These are phyloP conservation scores for Orchesella flavescens DNA, from an alignment of 2,888 invertebrate species.

Conservation along the genomic window DNA sequence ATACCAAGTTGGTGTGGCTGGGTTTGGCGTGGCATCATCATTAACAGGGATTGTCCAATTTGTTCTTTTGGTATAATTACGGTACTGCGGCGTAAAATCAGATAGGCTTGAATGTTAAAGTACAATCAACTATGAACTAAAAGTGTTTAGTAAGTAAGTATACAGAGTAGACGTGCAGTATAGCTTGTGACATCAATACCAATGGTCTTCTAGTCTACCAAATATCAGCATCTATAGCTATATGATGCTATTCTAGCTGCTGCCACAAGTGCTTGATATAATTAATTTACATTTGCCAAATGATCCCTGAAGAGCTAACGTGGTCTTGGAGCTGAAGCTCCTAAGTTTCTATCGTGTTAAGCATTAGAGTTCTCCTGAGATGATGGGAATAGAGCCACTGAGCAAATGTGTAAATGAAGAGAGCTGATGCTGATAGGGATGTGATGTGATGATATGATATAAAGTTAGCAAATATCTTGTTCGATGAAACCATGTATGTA, in stretches of 20 bases:
- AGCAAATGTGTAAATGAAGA: constrained; percentile 15
- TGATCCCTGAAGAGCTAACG: constrained; percentile 56
- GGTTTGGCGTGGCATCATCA: too few species aligned
- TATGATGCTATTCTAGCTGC: too few species aligned
- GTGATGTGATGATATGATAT: background rate
- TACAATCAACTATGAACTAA: background rate
- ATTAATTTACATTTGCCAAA: constrained; percentile 60
- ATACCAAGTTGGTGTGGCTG: too few species aligned
- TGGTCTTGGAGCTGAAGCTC: background rate
- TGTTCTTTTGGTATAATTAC: too few species aligned
- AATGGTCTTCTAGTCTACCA: too few species aligned
- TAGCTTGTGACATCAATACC: too few species aligned
- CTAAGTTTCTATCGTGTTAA: background rate
- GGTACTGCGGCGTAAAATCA: background rate
- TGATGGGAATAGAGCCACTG: background rate
- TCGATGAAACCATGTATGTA: background rate
- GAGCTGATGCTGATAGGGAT: too few species aligned
- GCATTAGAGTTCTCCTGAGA: constrained; percentile 3
- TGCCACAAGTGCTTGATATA: constrained; percentile 36
- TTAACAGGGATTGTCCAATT: too few species aligned
- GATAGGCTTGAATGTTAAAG: background rate
- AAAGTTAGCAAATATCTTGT: background rate
- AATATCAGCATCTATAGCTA: too few species aligned
- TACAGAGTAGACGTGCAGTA: background rate
- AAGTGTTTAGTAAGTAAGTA: background rate